Base-by-base conservation (phyloP, 92 coral and sea anemone species). In the Parazoanthus atlanticus region DNA sequence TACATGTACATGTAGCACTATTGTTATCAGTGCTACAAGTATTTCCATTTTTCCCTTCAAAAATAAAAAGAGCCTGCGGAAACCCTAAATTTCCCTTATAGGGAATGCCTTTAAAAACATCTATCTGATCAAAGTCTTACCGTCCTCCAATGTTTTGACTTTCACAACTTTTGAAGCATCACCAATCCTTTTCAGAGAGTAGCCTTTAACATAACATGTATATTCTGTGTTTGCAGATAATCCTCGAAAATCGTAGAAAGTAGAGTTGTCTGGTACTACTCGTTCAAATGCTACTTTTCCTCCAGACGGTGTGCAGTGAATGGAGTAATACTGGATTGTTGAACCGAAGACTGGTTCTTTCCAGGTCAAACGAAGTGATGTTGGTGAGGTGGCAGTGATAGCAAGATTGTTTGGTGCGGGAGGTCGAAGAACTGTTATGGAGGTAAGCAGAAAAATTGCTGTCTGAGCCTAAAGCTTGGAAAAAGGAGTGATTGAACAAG, bases 211-310 rank as follows among this genome's bases (percentile, higher is more conserved):
- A 65, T 84, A 90, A 6, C 95, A 81, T 23, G 64, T 81, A 80
- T 96, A 96, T 46, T 93, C 86, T 80, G 94, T 91, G 91, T 67
- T 93, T 25, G 94, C 91, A 23, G 61, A 71, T 38, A 96, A 90
- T 6, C 71, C 64, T 1, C 64, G 2, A 8, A 94, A 31, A 49
- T 43, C 69, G 40, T 34, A 46, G 74, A 80, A 54, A 65, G 84
- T 88, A 3, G 85, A 78, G 19, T 80, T 72, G 1, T 84, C 73
- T 4, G 82, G 32, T 5, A 76, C 26, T 46, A 46, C 91, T 0
- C 32, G 88, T 41, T 61, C 23, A 54, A 78, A 86, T 7, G 64
- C 0, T 5, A 4, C 28, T 33, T 86, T 38, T 32, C 36, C 30
- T 46, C 65, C 58, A 19, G 81, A 40, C 25, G 82, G 33, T 9